Percentiles rank a stretch among this genome's conserved stretches.
phyloP scores from a whole-genome alignment of 2,113 vertebrate genomes.

The Ptilorrhoa leucosticta region DNA sequence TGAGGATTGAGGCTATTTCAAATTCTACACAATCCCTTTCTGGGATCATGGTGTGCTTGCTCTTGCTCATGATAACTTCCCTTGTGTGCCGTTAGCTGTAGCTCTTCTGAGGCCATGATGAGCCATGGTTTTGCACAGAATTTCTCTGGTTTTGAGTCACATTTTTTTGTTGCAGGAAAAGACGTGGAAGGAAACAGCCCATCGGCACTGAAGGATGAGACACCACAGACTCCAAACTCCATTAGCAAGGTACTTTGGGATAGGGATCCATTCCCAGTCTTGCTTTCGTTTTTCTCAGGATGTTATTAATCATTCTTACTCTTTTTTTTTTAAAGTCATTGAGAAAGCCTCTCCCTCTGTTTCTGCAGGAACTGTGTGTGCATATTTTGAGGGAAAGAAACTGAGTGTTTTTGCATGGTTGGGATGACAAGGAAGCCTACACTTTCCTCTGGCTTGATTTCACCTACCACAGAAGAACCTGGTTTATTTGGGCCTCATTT shows the following conservation, averaged over 20 bases:
- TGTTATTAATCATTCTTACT: background rate
- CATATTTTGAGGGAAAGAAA: background rate
- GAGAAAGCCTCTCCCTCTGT: background rate
- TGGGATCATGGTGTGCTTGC: background rate
- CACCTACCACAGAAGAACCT: background rate
- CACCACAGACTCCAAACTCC: slow-evolving; percentile 84
- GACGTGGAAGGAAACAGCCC: slow-evolving; percentile 82
- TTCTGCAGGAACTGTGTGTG: background rate
- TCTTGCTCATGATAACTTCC: background rate
- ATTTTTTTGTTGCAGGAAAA: slow-evolving; percentile 77
- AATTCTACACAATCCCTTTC: background rate
- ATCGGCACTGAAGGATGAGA: slow-evolving; percentile 77
- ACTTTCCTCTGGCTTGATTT: background rate
- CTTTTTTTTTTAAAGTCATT: background rate
- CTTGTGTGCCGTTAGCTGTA: background rate
- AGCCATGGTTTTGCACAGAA: background rate
- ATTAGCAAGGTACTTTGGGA: slow-evolving; percentile 77
- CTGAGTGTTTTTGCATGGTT: background rate
- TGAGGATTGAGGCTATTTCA: background rate
- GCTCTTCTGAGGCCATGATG: background rate
- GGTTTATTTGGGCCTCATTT: background rate
- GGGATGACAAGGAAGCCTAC: background rate
- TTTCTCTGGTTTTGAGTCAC: background rate
- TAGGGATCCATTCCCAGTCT: background rate
- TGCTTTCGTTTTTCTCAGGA: background rate